Evolutionary conservation across 2,797 vertebrate species (phyloP).

Genomic region (Arctocebus calabarensis): DNA sequence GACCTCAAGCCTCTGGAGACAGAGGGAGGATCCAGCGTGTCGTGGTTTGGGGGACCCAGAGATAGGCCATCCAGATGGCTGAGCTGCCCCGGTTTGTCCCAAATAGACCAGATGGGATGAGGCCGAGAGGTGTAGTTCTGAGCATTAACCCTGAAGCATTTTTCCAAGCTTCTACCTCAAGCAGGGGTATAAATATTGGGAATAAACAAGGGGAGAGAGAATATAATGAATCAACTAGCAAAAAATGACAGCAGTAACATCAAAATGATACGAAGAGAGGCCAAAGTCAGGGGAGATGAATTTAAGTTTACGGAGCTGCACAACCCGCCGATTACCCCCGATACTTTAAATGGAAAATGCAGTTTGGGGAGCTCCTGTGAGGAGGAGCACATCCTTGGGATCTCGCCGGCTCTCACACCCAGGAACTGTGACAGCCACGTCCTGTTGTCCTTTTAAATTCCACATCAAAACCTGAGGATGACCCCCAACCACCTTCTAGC

Average conservation of each 20-base stretch:
- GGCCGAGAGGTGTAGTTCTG: background rate
- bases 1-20: background rate
- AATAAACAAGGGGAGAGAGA: background rate
- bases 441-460: background rate
- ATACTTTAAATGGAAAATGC: accelerated
- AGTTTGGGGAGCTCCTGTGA: accelerated
- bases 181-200: background rate
- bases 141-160: background rate
- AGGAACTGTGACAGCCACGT: accelerated
- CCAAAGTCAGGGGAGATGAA: background rate
- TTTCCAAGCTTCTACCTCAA: background rate
- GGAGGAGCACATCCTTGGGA: accelerated
- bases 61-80: accelerated
- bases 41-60: accelerated
- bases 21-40: accelerated
- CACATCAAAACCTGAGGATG: background rate
- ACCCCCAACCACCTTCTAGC: background rate
- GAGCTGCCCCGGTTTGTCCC: background rate
- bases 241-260: accelerated
- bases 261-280: accelerated
- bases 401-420: no score
- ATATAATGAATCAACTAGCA: accelerated
- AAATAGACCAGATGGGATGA: accelerated
- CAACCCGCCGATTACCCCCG: accelerated
- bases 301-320: background rate